Evolutionary conservation across 2,888 invertebrate genomes (phyloP), one percentile per base, ranked within the genome.

Genomic region (Liopterus haemorrhoidalis): DNA sequence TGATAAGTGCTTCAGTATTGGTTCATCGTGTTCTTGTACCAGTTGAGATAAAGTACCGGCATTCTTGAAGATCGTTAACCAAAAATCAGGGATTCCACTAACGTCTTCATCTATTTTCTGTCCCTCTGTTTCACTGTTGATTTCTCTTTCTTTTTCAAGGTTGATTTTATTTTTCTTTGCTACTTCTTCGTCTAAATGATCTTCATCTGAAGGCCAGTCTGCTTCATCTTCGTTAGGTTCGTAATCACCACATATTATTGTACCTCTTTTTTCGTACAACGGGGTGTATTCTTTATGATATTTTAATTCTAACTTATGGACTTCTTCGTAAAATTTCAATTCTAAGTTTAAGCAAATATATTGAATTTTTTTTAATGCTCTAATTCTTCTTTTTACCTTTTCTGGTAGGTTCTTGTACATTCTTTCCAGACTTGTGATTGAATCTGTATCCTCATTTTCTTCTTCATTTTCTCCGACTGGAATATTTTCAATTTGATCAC

Each of bases 41-140:
- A 93, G 87, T 61, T 93, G 91, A 33, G 82, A 76, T 44, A 93
- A 70, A 69, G 89, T 76, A 33, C 82, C 84, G 41, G 89, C 88
- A 71, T 91, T 92, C 66, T 86, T 90, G 65, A 99, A 89, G 61
- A 93, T 89, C 20, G 87, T 91, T 53, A 92, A 72, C 97, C 97
- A 99, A 72, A 99, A 99, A 51, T 89, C 85, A 2, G 92, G 90
- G 59, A 99, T 81, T 46, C 95, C 95, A 66, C 78, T 80, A 4
- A 62, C 58, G 51, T 69, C 58, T 43, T 64, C 62, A 49, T 61
- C 61, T 48, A 60, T 59, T 15, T 51, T 50, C 20, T 60, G 59
- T 35, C 53, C 53, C 39, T 53, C n/a, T n/a, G n/a, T n/a, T 30
- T 72, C 61, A 39, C 63, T 62, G 53, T 61, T 60, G 50, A 60